Base-by-base conservation (phyloP, 2,888 invertebrate species). In the Epistrophe grossulariae region DNA sequence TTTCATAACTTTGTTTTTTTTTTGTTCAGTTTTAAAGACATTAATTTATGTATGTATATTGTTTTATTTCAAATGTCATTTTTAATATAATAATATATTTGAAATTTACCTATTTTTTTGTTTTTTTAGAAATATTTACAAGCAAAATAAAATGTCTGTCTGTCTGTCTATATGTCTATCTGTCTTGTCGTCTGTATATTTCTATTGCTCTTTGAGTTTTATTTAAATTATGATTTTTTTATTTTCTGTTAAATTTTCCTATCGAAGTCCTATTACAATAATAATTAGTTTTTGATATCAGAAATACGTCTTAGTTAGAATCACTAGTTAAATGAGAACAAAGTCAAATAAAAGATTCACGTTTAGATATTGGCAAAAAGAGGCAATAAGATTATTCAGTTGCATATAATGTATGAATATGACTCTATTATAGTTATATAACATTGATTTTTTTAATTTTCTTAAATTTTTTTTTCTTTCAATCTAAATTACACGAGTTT, bases 161-260 rank as follows among this genome's bases (percentile, higher is more conserved):
- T 64, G 24, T 77, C 35, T 77, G 68, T 80, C 38, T 80, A 50
- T 79, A 57, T 64, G 24, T 77, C 35, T 77, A 73, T 55, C 31
- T 52, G 55, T 60, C 55, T 52, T 50, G 89, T 60, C 73, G 89
- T 60, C 73, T 88, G 57, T 70, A 48, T 66, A 68, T 74, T 73
- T 55, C 84, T 79, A 59, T 72, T 70, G 62, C 52, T 64, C 66
- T 43, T 85, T 84, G 68, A 68, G 40, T 85, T 79, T 72, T 76
- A 52, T 89, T 57, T 84, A 52, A 89, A 88, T 87, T 82, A 89
- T 89, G 50, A 80, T 87, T 84, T 82, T 88, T 84, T 79, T 60
- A n/a, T 9, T 48, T 0, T 83, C 82, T 78, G 48, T 62, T 59
- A 17, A 59, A 59, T 38, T 38, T 88, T 82, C 73, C 70, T 83